phyloP scores from a whole-genome alignment of 1,140 invertebrate species.

The Mylabris phalerata region DNA sequence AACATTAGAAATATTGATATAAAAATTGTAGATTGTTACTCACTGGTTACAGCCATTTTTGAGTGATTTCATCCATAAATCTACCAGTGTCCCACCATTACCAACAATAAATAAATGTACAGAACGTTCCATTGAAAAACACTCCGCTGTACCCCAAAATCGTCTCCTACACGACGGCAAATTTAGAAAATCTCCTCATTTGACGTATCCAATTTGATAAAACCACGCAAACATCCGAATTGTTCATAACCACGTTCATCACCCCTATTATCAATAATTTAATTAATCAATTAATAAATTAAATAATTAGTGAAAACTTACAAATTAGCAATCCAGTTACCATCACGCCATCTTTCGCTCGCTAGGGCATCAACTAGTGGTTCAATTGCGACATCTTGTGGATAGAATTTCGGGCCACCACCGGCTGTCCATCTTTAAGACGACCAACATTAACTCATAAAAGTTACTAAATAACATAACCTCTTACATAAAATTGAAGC shows the following conservation, averaged over 20 bases:
- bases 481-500: conserved; percentile 37
- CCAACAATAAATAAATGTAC: conserved; percentile 25
- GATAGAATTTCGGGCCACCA: conserved; percentile 25
- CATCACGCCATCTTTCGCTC: conserved; percentile 30
- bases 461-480: background rate
- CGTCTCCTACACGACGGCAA: conserved; percentile 25
- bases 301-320: conserved; percentile 16
- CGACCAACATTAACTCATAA: background rate
- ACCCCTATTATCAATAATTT: conserved; percentile 10
- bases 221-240: conserved; percentile 31
- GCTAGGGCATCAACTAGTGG: conserved; percentile 30
- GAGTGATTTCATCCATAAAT: conserved; percentile 24
- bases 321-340: conserved; percentile 21
- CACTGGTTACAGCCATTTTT: conserved; percentile 28
- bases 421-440: conserved; percentile 33
- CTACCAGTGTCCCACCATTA: conserved; percentile 27
- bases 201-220: conserved; percentile 20
- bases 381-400: conserved; percentile 24
- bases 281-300: conserved; percentile 3
- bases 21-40: background rate
- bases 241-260: conserved; percentile 30
- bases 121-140: conserved; percentile 17
- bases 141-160: conserved; percentile 20
- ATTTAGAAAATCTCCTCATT: conserved; percentile 27
- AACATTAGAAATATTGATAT: too few species aligned